Base-by-base conservation (phyloP, 2,888 invertebrate species). In the Plebejus melissa region DNA sequence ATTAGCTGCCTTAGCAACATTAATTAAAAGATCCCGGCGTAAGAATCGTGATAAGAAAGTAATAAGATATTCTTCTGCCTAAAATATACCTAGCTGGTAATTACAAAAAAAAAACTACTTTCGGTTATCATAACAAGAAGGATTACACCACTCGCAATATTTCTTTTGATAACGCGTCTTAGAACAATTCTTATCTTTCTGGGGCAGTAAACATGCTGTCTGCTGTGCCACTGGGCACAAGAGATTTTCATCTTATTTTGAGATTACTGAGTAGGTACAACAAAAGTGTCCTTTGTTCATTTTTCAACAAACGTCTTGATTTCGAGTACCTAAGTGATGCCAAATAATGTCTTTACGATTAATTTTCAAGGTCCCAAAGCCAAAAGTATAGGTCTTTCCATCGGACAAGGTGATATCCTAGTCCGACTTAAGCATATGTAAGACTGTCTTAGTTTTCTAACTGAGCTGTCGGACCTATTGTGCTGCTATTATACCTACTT, bases 121-220 rank as follows among this genome's bases (percentile, higher is more conserved):
- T 71, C 22, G 22, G 28, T 41, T 46, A 71, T 71, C 41, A 46
- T 71, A 71, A 46, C 0, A 46, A 4, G 41, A 46, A 71, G 13
- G 22, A 71, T 70, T 71, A 50, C 46, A 71, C n/a, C 32, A 28
- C 4, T 28, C 7, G 28, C 13, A 65, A 65, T 65, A 65, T 50
- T 54, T 72, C 7, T 46, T 72, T 72, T 50, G 54, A 72, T 50
- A 72, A 32, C 72, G 50, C 3, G 6, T 13, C 72, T 54, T 16
- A 46, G 41, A 71, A 54, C 6, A 72, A 36, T 50, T 13, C 50
- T 72, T 72, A 72, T 72, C 72, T 72, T 54, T 72, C 6, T 72
- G 54, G 72, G 54, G 50, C 54, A 32, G 50, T 13, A 28, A 50
- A 50, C 71, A 46, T 5, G 9, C n/a, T 28, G 46, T 1, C 28